Evolutionary conservation across 2,888 invertebrate species (phyloP), one percentile per base, ranked within the genome.

Genomic region (Protula sp.): DNA sequence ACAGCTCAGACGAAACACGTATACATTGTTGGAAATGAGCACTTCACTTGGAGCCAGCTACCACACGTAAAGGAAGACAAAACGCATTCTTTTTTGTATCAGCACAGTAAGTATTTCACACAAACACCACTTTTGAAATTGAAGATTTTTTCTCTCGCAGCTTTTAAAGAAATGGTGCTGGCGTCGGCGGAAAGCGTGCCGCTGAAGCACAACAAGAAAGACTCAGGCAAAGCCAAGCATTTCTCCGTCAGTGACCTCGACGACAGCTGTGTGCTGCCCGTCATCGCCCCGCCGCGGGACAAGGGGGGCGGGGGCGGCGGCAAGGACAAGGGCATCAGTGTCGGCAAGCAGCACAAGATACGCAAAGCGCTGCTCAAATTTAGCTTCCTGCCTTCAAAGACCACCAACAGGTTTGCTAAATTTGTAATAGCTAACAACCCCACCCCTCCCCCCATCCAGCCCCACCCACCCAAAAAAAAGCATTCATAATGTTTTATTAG

Each of bases 301-400:
- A 78, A 75, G 56, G 67, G 70, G 47, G 81, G 81, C 63, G 83
- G 83, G 67, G 78, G 81, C 51, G 79, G 80, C 48, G 83, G 74
- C 3, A 56, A 60, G 30, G 28, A 22, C 19, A 9, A 52, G 1
- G 22, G 30, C 75, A 92, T 92, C 91, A 93, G 93, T 30, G 84
- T 91, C 62, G 92, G 91, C 1, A 90, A 92, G 56, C 91, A 91
- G 75, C 86, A 89, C 69, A 86, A 90, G 72, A 83, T 94, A 72
- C 91, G 93, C 87, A 93, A 92, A 81, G 88, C 94, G 74, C 85
- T 91, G 72, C 90, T 90, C 73, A 91, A 90, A 84, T 90, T 90
- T 81, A 79, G 87, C 67, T 88, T 90, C 66, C 76, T 76, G 64
- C 64, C 67, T 19, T 45, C 60, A 2, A 74, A 66, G 38, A 19